phyloP scores from a whole-genome alignment of 1,140 invertebrate species.

The Harpegnathos saltator region DNA sequence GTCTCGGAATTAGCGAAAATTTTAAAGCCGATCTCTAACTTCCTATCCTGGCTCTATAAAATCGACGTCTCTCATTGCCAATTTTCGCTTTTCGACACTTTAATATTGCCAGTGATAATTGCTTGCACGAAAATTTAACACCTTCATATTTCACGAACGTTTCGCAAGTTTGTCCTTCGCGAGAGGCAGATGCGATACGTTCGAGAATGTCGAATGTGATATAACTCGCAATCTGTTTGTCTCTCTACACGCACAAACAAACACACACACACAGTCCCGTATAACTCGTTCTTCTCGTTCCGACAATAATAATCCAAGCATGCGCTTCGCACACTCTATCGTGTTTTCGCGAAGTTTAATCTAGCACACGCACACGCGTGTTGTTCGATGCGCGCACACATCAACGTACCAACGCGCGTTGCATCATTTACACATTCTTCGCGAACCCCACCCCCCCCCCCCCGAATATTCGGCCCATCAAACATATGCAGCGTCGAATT shows the following conservation, averaged over 20 bases:
- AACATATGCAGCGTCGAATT: background rate
- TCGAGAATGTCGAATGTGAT: background rate
- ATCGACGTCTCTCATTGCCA: no score
- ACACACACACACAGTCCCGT: no score
- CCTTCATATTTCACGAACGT: background rate
- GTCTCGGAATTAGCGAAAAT: no score
- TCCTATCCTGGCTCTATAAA: no score
- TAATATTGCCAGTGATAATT: background rate
- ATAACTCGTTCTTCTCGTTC: background rate
- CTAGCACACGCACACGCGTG: background rate
- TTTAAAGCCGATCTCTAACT: no score
- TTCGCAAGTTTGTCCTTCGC: background rate
- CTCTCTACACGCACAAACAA: no score
- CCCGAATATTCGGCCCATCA: background rate
- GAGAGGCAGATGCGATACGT: background rate
- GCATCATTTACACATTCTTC: slow-evolving; percentile 1
- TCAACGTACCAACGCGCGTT: background rate
- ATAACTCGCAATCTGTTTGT: slow-evolving; percentile 9
- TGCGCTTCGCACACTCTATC: background rate
- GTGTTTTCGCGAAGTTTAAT: slow-evolving; percentile 13
- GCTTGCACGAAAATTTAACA: background rate
- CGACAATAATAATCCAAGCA: background rate
- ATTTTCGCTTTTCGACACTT: no score
- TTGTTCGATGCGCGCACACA: background rate
- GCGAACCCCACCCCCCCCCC: no score